Evolutionary conservation across 2,888 invertebrate genomes (phyloP), one percentile per base, ranked within the genome.

Genomic region (Rhorus exstirpatorius): DNA sequence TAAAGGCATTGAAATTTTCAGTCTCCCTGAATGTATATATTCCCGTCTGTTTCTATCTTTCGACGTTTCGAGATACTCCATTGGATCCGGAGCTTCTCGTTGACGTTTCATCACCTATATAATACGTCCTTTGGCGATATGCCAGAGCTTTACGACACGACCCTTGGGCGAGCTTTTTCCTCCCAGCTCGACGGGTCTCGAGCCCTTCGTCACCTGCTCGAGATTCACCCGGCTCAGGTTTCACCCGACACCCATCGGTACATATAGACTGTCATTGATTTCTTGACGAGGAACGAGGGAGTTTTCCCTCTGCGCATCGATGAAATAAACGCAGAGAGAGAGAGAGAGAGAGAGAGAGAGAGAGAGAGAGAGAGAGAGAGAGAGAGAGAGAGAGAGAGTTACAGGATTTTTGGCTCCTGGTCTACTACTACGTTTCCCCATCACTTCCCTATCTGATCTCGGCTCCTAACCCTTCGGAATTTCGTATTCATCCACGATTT

Each of bases 231-330:
- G 26, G 26, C 44, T n/a, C n/a, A 31, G 46, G 58, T 44, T 58
- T 31, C 7, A 44, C 38, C n/a, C n/a, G n/a, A 55, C 14, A 26
- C 44, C n/a, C 17, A 35, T 19, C 60, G 46, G 24, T 17, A 8
- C 10, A 46, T 46, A 46, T 19, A 14, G 12, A 51, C 38, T 74
- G 35, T 74, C 72, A 61, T 61, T 74, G 83, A 78, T 83, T 83
- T 83, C 68, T 72, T 75, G 41, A 83, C 72, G 83, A 72, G 78
- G 68, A 41, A 41, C 78, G 74, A 72, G 74, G 68, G 65, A 78
- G 67, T 68, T 61, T 71, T 84, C 78, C 31, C 68, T 83, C 63
- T 79, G 49, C 70, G 61, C 19, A 46, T 46, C 38, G 76, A 41
- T 24, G 24, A 41, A 68, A 75, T 58, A 67, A 72, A 46, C 12